These are phyloP conservation scores for Anneissia japonica DNA, from an alignment of 35 echinoderm and acorn worm species.

Conservation along the genomic window DNA sequence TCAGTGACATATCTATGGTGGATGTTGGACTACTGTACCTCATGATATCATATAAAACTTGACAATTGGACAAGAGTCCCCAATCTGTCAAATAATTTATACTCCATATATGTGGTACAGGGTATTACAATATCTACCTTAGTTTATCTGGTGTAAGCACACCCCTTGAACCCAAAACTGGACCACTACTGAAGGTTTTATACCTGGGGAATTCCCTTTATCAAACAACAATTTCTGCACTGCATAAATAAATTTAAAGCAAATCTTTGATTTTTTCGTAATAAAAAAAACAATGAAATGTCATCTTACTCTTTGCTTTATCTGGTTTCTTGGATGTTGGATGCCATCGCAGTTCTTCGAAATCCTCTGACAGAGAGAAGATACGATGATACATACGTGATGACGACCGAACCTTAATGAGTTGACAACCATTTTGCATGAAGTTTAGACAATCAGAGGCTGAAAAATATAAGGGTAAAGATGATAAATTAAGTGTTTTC, in stretches of 20 bases:
- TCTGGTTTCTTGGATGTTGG: slow-evolving; percentile 95
- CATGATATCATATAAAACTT: too few species aligned
- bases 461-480: slow-evolving; percentile 4
- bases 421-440: slow-evolving; percentile 89
- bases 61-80: too few species aligned
- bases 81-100: too few species aligned
- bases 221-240: neutral
- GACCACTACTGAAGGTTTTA: neutral
- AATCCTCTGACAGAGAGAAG: slow-evolving; percentile 73
- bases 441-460: slow-evolving; percentile 83
- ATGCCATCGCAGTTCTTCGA: slow-evolving; percentile 74
- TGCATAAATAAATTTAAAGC: neutral
- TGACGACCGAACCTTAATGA: slow-evolving; percentile 76
- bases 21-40: too few species aligned
- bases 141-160: too few species aligned
- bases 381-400: slow-evolving; percentile 82
- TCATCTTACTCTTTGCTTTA: slow-evolving; percentile 74
- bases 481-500: neutral
- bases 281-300: neutral
- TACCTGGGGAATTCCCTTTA: neutral
- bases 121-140: too few species aligned
- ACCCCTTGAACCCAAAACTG: neutral
- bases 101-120: too few species aligned
- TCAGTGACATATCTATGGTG: too few species aligned
- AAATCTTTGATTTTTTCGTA: neutral